These are phyloP conservation scores for Cephalopholis sonnerati DNA, from an alignment of 2,113 vertebrate genomes.

Conservation along the genomic window DNA sequence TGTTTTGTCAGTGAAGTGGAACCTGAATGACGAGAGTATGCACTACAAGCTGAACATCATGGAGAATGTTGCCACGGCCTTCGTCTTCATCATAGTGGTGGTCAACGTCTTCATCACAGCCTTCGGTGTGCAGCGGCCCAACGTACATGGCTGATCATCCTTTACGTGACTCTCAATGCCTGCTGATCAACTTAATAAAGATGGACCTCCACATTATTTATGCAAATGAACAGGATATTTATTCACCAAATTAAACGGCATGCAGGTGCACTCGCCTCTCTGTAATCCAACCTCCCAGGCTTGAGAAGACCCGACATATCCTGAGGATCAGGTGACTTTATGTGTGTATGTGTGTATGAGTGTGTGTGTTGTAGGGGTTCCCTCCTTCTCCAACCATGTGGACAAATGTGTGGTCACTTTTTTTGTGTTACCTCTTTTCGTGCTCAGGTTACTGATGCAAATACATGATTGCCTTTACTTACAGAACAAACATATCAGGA, in stretches of 20 bases:
- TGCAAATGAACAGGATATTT: constrained; percentile 9
- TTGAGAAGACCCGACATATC: not conserved
- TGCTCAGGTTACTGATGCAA: constrained; percentile 58
- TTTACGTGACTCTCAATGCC: not conserved
- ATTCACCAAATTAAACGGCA: constrained; percentile 16
- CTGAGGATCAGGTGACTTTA: constrained; percentile 16
- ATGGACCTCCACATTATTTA: not conserved
- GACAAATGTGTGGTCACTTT: constrained; percentile 5
- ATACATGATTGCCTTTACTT: constrained; percentile 32
- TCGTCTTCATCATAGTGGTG: constrained; percentile 95
- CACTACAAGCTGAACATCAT: constrained; percentile 92
- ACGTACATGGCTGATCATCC: constrained; percentile 18
- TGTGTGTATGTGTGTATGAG: constrained; percentile 20
- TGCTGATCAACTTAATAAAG: not conserved
- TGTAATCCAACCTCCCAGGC: constrained; percentile 30
- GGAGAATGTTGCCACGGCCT: constrained; percentile 92
- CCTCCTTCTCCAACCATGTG: not conserved
- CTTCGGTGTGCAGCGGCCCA: constrained; percentile 93
- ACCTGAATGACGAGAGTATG: constrained; percentile 92
- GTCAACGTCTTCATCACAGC: constrained; percentile 98
- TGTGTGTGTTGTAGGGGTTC: not conserved
- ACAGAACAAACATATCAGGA: constrained; percentile 36
- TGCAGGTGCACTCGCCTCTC: constrained; percentile 2
- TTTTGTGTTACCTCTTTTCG: constrained; percentile 39
- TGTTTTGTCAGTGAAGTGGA: constrained; percentile 91